Evolutionary conservation across 1,140 invertebrate species (phyloP), one percentile per base, ranked within the genome.

Genomic region (Danaus melanippus): DNA sequence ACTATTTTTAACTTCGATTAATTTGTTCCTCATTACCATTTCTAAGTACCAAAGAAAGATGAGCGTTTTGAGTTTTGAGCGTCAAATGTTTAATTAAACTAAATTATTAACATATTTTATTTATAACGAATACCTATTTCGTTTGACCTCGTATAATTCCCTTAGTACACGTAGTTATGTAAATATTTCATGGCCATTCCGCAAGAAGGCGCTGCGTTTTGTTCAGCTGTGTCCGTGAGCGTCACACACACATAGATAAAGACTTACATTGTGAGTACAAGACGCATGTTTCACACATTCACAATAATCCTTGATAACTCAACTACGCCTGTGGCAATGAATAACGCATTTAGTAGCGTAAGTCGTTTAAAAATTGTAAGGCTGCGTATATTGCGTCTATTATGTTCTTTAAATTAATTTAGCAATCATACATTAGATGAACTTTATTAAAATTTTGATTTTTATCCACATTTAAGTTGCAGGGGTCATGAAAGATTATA

Each of bases 261-360:
- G 21, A 53, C 46, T 10, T 57, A 52, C 61, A 60, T 70, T 62
- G 59, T 53, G 52, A 11, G 45, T 41, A 71, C 66, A 32, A 32
- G 21, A 32, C 21, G 21, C 21, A 32, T 32, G 21, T 32, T 32
- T 49, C 62, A 67, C 71, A 71, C 67, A 67, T 45, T 9, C 8
- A 54, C 40, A 57, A 48, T 54, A 57, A 76, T 71, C 69, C 71
- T 74, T 78, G 73, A 72, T 67, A 67, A 74, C 60, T 63, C 64
- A 67, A 73, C 68, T 67, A 66, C 67, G 65, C 59, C 44, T 51
- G 32, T 15, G 50, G 64, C 51, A 72, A 74, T 74, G 70, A 72
- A 75, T 72, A 75, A 75, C 65, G 69, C 69, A 76, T 56, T 71
- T 67, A 62, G 21, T 71, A 71, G 71, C 72, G 74, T 78, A 69